A percentile compares a stretch with the other conserved stretches of the same genome.
phyloP scores from a whole-genome alignment of 2,888 invertebrate species.

The Ctenicera cuprea region DNA sequence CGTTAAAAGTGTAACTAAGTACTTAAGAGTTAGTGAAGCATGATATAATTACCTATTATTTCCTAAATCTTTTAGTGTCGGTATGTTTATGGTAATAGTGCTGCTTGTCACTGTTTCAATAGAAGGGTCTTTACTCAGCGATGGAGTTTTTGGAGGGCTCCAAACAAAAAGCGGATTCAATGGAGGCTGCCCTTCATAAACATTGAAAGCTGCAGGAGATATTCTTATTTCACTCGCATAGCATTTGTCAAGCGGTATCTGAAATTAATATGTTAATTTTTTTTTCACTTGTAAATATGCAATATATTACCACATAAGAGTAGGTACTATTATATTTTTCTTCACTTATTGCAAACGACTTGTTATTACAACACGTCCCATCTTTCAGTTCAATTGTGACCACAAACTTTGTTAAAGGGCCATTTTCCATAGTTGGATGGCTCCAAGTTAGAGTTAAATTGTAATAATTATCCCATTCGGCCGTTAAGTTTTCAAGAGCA shows the following conservation, averaged over 20 bases:
- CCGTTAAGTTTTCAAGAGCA: slow-evolving; percentile 55
- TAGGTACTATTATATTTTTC: slow-evolving; percentile 50
- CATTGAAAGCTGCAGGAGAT: slow-evolving; percentile 17
- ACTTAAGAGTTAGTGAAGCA: too few relatives aligned
- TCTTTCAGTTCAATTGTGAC: slow-evolving; percentile 12
- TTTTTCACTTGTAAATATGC: background rate
- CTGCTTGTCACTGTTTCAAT: slow-evolving; percentile 34
- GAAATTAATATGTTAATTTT: background rate
- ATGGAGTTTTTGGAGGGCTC: slow-evolving; percentile 40
- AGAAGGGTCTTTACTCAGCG: slow-evolving; percentile 6
- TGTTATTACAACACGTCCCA: background rate
- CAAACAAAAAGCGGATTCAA: background rate
- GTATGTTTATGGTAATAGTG: slow-evolving; percentile 33
- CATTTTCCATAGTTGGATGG: slow-evolving; percentile 60
- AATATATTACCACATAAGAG: slow-evolving; percentile 29
- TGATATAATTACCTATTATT: slow-evolving; percentile 17
- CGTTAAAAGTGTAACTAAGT: too few relatives aligned
- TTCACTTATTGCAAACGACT: slow-evolving; percentile 30
- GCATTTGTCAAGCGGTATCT: slow-evolving; percentile 32
- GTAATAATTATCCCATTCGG: slow-evolving; percentile 60
- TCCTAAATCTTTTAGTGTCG: slow-evolving; percentile 20
- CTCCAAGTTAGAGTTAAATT: slow-evolving; percentile 61
- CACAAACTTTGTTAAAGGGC: slow-evolving; percentile 32
- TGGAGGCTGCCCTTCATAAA: background rate
- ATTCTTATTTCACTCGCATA: slow-evolving; percentile 18